Evolutionary conservation across 2,797 vertebrate species (phyloP).

Genomic region (Cryptoblepharus egeriae): DNA sequence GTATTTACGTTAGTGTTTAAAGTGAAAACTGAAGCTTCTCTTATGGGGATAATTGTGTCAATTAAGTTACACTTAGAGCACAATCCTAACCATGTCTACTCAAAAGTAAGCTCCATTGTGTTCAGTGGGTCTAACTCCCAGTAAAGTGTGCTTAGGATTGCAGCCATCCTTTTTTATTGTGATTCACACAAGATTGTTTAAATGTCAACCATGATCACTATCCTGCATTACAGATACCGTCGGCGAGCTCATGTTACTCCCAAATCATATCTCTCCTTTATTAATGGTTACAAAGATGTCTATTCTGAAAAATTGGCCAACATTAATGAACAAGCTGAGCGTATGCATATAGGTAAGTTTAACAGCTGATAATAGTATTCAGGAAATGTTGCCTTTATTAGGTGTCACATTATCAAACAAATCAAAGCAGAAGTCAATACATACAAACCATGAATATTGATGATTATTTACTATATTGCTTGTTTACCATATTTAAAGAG

Average conservation of each 20-base stretch:
- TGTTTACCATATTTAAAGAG: too few species aligned
- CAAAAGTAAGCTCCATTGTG: too few species aligned
- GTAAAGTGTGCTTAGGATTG: too few species aligned
- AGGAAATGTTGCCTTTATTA: too few species aligned
- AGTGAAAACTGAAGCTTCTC: neutral
- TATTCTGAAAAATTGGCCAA: constrained; percentile 81
- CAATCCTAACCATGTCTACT: too few species aligned
- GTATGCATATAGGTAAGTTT: constrained; percentile 85
- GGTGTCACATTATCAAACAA: too few species aligned
- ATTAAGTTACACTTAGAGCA: neutral
- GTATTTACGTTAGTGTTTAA: neutral
- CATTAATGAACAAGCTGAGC: constrained; percentile 83
- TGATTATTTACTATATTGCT: too few species aligned
- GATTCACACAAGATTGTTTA: neutral
- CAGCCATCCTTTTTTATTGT: neutral
- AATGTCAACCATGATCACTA: constrained; percentile 1
- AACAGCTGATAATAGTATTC: neutral
- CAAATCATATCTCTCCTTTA: constrained; percentile 76
- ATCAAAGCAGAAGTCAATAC: too few species aligned
- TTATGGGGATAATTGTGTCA: neutral
- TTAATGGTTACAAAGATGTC: constrained; percentile 79
- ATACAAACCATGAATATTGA: too few species aligned
- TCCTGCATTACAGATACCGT: constrained; percentile 70
- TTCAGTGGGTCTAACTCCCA: too few species aligned
- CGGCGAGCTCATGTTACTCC: constrained; percentile 78